Conservation (phyloP, 2,797 vertebrate species). For the Fringilla coelebs region DNA sequence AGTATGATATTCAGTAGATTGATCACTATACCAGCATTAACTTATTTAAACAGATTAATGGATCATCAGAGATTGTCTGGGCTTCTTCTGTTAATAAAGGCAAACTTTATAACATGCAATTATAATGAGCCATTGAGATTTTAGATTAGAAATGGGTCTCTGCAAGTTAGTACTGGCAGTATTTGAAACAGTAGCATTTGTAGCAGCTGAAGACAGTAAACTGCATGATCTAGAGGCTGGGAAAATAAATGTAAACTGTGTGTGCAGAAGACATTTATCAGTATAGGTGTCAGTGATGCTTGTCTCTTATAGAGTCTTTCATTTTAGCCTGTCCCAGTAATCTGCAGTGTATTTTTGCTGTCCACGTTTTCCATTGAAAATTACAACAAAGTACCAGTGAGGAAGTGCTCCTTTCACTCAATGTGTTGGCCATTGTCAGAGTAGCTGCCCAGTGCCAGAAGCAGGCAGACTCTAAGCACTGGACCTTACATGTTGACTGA, state of each 20-base stretch:
- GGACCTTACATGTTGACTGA: neutral
- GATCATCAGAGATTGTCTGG: neutral
- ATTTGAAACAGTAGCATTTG: neutral
- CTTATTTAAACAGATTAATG: neutral
- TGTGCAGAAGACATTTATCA: neutral
- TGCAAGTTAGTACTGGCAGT: conserved; percentile 34
- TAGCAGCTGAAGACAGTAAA: neutral
- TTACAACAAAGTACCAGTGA: neutral
- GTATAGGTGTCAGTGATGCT: neutral
- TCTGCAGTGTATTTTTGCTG: neutral
- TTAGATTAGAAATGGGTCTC: conserved; percentile 31
- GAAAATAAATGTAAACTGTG: neutral
- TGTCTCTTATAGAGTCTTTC: neutral
- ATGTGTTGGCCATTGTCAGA: neutral
- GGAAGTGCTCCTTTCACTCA: neutral
- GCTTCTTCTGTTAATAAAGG: conserved; percentile 11
- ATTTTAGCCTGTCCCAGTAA: neutral
- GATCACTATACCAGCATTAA: neutral
- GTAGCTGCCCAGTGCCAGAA: neutral
- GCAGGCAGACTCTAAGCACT: neutral
- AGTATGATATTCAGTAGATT: neutral
- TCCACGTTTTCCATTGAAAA: neutral
- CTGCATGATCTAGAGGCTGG: neutral
- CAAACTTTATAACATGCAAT: neutral
- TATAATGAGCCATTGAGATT: conserved; percentile 39